Evolutionary conservation across 2,797 vertebrate genomes (phyloP).

Genomic region (Capromys pilorides): DNA sequence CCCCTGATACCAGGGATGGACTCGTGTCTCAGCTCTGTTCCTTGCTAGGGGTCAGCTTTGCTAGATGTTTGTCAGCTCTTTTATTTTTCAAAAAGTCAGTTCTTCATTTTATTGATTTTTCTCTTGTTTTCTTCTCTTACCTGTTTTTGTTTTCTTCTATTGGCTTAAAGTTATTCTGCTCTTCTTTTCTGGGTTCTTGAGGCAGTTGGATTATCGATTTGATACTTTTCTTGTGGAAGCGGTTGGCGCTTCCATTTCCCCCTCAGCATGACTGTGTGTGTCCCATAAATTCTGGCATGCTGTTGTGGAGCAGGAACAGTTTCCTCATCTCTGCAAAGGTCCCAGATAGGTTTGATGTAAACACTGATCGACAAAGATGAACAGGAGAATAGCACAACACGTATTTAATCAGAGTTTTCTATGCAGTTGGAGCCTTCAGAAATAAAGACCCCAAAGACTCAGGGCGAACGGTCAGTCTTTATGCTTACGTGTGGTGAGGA

Average conservation of each 20-base stretch:
- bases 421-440: neutral
- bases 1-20: neutral
- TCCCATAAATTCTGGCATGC: neutral
- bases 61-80: neutral
- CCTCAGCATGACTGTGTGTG: neutral
- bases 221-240: neutral
- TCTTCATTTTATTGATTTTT: conserved; percentile 2
- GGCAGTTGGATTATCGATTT: neutral
- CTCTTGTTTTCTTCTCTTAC: neutral
- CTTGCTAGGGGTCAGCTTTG: neutral
- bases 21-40: neutral
- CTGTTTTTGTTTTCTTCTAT: neutral
- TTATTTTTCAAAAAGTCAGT: neutral
- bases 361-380: neutral
- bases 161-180: neutral
- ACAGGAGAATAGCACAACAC: neutral
- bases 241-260: neutral
- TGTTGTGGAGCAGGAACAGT: neutral
- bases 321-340: neutral
- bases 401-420: neutral
- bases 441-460: neutral
- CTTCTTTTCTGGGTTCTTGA: neutral
- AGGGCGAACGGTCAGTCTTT: neutral
- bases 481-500: neutral
- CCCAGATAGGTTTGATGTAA: neutral